Evolutionary conservation across 2,888 invertebrate species (phyloP).

Genomic region (Argynnis bischoffii): DNA sequence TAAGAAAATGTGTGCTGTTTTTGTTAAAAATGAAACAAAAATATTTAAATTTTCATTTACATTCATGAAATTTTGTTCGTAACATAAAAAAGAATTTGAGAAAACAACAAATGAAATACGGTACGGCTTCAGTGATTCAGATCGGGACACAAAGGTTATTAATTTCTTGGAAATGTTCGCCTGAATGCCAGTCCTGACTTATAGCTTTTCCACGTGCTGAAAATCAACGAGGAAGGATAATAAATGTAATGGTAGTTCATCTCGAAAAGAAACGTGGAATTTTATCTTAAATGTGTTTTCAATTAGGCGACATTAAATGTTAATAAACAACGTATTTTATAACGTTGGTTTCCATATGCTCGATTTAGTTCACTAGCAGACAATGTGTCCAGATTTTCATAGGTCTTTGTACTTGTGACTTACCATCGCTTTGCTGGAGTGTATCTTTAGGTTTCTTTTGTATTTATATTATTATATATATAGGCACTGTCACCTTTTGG

Average conservation of each 20-base stretch:
- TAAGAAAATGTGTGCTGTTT: too few species aligned
- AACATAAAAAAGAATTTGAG: neutral
- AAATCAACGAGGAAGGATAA: conserved; percentile 12
- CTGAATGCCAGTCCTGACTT: conserved; percentile 46
- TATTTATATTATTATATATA: too few species aligned
- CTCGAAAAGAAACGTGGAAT: conserved; percentile 12
- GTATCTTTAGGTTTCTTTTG: too few species aligned
- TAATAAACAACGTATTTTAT: neutral
- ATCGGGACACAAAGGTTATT: conserved; percentile 51
- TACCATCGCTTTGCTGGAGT: too few species aligned
- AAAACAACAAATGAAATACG: conserved; percentile 22
- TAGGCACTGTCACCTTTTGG: too few species aligned
- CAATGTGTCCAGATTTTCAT: too few species aligned
- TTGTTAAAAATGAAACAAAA: too few species aligned
- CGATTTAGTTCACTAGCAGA: neutral
- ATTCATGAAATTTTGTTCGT: neutral
- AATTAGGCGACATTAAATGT: conserved; percentile 13
- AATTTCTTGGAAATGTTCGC: conserved; percentile 53
- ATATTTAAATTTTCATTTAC: neutral
- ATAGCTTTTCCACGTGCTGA: conserved; percentile 39
- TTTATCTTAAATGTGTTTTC: conserved; percentile 18
- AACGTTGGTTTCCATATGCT: neutral
- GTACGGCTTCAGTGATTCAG: conserved; percentile 42
- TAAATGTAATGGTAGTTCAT: conserved; percentile 14
- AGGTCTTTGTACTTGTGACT: too few species aligned